Evolutionary conservation across 2,888 invertebrate species (phyloP).

Genomic region (Machimus atricapillus): DNA sequence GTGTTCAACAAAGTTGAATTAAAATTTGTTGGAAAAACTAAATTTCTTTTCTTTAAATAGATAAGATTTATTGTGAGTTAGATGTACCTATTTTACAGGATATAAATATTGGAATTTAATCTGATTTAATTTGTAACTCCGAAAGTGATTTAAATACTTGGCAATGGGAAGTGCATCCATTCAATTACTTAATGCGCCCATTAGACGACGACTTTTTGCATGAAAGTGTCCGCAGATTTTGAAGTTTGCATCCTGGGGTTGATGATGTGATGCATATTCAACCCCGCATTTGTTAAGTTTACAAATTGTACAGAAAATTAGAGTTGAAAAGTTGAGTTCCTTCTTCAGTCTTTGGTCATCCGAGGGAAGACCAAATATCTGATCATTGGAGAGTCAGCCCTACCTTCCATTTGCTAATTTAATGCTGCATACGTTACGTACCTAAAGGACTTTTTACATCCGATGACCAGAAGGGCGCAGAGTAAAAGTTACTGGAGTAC

Average conservation of each 20-base stretch:
- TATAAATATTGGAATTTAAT: not conserved
- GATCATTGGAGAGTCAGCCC: not conserved
- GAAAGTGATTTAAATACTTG: not conserved
- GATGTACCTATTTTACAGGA: too few relatives aligned
- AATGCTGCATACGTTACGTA: constrained; percentile 20
- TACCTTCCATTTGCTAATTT: constrained; percentile 34
- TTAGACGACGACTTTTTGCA: not conserved
- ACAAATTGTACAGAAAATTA: constrained; percentile 33
- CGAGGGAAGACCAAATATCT: constrained; percentile 1
- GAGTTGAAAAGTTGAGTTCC: constrained; percentile 20
- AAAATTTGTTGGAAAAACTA: not conserved
- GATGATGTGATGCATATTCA: not conserved
- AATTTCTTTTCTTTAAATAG: too few relatives aligned
- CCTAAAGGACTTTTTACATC: constrained; percentile 38
- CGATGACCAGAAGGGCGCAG: constrained; percentile 10
- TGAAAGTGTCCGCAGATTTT: not conserved
- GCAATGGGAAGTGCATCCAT: not conserved
- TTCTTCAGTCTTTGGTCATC: constrained; percentile 5
- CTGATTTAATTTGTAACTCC: not conserved
- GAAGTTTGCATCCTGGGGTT: not conserved
- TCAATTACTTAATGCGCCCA: not conserved
- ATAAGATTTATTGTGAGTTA: too few relatives aligned
- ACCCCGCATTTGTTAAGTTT: constrained; percentile 7
- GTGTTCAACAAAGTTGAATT: too few relatives aligned
- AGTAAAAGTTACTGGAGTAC: constrained; percentile 36